A percentile compares a stretch with the other conserved stretches of the same genome.
Evolutionary conservation across 2,888 invertebrate genomes (phyloP).

Genomic region (Ligdia adustata): DNA sequence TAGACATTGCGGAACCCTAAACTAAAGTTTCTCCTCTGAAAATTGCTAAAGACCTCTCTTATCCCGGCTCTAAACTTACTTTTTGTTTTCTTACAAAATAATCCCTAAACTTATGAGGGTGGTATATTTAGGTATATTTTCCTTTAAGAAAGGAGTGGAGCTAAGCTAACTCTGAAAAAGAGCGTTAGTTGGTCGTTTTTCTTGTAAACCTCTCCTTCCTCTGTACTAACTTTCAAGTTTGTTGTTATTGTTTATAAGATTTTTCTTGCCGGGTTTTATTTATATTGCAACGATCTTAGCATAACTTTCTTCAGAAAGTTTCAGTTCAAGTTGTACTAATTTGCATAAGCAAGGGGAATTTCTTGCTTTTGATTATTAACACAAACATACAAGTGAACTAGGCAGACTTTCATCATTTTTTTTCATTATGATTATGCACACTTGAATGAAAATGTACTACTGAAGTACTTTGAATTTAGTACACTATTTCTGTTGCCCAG

Average conservation of each 20-base stretch:
- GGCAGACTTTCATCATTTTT: too few species aligned
- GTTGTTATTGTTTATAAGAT: conserved; percentile 9
- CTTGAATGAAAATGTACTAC: too few species aligned
- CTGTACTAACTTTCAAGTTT: conserved; percentile 14
- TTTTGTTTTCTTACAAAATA: conserved; percentile 49
- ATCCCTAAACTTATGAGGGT: conserved; percentile 41
- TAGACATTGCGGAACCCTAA: conserved; percentile 17
- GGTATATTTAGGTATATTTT: conserved; percentile 35
- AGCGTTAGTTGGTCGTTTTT: conserved; percentile 26
- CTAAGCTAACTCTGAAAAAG: conserved; percentile 30
- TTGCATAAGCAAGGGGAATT: not conserved
- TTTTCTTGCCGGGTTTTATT: conserved; percentile 12
- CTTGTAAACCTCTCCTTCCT: conserved; percentile 20
- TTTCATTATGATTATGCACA: too few species aligned
- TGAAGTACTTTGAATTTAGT: too few species aligned
- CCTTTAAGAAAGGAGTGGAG: conserved; percentile 35
- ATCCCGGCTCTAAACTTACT: conserved; percentile 53
- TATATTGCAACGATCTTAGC: conserved; percentile 6
- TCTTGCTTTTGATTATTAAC: too few species aligned
- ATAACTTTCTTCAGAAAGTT: not conserved
- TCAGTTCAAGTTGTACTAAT: not conserved
- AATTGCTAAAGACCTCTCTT: conserved; percentile 61
- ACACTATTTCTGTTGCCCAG: too few species aligned
- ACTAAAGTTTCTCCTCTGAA: conserved; percentile 54
- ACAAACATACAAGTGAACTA: too few species aligned